phyloP scores from a whole-genome alignment of 2,888 invertebrate genomes.

The Drosophila neutralis region DNA sequence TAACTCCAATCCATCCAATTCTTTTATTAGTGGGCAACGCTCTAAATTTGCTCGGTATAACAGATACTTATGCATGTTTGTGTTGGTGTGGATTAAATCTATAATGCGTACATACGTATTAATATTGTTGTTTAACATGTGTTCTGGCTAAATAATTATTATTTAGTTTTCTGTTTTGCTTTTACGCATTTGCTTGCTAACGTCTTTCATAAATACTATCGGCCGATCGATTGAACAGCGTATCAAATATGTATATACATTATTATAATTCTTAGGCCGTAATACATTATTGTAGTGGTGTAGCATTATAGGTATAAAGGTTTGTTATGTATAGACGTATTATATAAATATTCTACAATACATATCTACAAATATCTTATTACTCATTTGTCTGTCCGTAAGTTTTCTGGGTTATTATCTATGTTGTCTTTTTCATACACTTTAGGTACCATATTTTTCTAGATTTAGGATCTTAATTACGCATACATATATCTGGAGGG shows the following conservation, averaged over 20 bases:
- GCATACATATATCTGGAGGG: conserved; percentile 33
- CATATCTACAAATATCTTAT: conserved; percentile 71
- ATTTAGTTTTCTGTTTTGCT: conserved; percentile 53
- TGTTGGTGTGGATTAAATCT: conserved; percentile 39
- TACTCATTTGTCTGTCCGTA: conserved; percentile 28
- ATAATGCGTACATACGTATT: conserved; percentile 51
- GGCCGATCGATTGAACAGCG: conserved; percentile 55
- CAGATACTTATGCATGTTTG: conserved; percentile 52
- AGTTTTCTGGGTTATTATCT: conserved; percentile 45
- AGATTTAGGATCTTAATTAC: conserved; percentile 64
- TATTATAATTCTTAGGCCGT: conserved; percentile 56
- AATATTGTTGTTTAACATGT: conserved; percentile 73
- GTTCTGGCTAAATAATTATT: conserved; percentile 61
- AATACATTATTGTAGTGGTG: conserved; percentile 41
- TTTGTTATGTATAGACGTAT: conserved; percentile 34
- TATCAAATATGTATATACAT: conserved; percentile 65
- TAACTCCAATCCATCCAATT: conserved; percentile 48
- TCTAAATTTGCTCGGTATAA: conserved; percentile 56
- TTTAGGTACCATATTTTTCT: conserved; percentile 74
- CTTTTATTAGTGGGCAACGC: conserved; percentile 50
- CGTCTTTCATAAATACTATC: conserved; percentile 62
- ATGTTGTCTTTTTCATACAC: conserved; percentile 52
- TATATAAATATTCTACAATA: conserved; percentile 67
- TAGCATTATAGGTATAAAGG: conserved; percentile 36
- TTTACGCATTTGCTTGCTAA: conserved; percentile 66